Percentiles rank a stretch among this genome's conserved stretches.
Evolutionary conservation across 2,797 vertebrate species (phyloP).

Genomic region (Oryzias sinensis): DNA sequence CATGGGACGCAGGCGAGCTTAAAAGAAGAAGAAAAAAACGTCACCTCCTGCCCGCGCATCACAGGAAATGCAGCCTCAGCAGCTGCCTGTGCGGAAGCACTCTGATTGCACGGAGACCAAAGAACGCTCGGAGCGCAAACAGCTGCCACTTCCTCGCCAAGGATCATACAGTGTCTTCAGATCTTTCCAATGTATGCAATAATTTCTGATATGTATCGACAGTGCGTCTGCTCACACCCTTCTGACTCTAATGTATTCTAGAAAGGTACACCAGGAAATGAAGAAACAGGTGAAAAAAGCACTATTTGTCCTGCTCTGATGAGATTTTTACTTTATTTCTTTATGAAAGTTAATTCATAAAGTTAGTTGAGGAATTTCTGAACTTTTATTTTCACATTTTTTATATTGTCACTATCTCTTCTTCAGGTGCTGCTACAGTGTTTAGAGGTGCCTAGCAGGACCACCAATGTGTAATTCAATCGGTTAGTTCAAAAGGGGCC

Average conservation of each 20-base stretch:
- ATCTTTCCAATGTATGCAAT: constrained; percentile 65
- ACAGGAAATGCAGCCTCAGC: constrained; percentile 70
- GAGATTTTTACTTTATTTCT: not conserved
- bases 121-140: constrained; percentile 55
- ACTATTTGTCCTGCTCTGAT: not conserved
- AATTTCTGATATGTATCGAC: constrained; percentile 57
- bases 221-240: not conserved
- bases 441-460: too few species aligned
- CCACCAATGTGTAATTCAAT: too few species aligned
- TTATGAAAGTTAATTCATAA: not conserved
- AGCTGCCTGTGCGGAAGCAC: constrained; percentile 47
- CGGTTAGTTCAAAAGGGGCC: too few species aligned
- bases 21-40: constrained; percentile 26
- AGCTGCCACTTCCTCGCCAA: constrained; percentile 57
- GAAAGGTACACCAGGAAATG: not conserved
- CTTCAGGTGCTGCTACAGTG: too few species aligned
- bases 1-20: constrained; percentile 20
- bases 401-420: too few species aligned
- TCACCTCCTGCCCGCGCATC: constrained; percentile 42
- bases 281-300: not conserved
- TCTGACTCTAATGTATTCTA: constrained; percentile 10
- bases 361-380: not conserved
- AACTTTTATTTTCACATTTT: too few species aligned
- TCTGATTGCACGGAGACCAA: constrained; percentile 59
- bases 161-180: constrained; percentile 55